Evolutionary conservation across 2,113 vertebrate species (phyloP), one percentile per base, ranked within the genome.

Genomic region (Ictidomys tridecemlineatus): DNA sequence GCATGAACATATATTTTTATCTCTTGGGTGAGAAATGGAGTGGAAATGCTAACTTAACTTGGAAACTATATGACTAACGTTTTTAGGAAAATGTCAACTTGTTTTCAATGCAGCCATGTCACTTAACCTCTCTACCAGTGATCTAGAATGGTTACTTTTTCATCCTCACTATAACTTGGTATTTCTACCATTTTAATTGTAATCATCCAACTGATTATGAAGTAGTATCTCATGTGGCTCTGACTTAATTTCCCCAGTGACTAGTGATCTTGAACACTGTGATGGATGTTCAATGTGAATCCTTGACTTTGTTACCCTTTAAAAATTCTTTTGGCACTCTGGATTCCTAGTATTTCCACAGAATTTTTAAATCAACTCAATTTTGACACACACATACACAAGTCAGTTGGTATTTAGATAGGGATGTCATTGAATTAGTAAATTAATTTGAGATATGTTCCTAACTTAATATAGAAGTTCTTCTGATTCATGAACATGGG

Each of bases 341-440:
- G 26, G 8, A 18, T 45, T 34, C 20, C 0, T 58, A 77, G 20
- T 6, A 45, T 83, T 58, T 73, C 17, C 53, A 32, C 73, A 95
- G 13, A 72, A 92, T 70, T 94, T 94, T 93, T 28, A 93, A 73
- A 83, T 61, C 67, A 80, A 4, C 24, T 92, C 77, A 70, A 72
- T 78, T 84, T 73, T 26, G 37, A 22, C 22, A 45, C 20, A 56
- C 56, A 58, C 20, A 58, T 58, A 76, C 48, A 30, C 39, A 58
- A 39, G 4, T 63, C 30, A 70, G 9, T 61, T 89, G 67, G 17
- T 63, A 69, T 89, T 97, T 70, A 63, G 8, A 39, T 24, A 72
- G 8, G 8, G 17, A 65, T 56, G 30, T 8, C 45, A 65, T 53
- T 89, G n/a, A 78, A 53, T 73, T 22, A 30, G 26, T 82, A 79